A percentile compares a stretch with the other conserved stretches of the same genome.
Conservation (phyloP, 1,140 invertebrate species). For the Mactra quadrangularis region DNA sequence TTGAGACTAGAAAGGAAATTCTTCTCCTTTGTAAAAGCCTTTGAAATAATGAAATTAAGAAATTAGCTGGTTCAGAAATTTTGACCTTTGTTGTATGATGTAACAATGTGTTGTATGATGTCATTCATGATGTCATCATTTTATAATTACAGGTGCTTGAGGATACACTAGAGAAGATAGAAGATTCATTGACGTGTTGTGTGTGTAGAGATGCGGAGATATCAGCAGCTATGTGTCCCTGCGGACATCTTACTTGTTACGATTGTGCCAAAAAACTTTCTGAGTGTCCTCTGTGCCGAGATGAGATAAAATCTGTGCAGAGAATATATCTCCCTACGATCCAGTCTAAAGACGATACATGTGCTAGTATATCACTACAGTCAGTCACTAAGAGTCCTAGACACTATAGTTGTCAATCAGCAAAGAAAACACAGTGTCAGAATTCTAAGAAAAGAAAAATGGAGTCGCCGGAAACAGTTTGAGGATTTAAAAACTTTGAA, state of each 20-base stretch:
- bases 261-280: slow-evolving; percentile 91
- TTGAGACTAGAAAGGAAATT: no score
- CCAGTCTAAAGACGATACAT: slow-evolving; percentile 17
- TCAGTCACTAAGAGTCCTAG: slow-evolving; percentile 2
- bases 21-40: no score
- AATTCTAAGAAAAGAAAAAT: background rate
- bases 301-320: slow-evolving; percentile 72
- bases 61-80: no score
- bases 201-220: slow-evolving; percentile 96
- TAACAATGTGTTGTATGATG: no score
- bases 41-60: no score
- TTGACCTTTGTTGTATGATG: no score
- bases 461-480: slow-evolving; percentile 6
- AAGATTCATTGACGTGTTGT: slow-evolving; percentile 88
- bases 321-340: slow-evolving; percentile 69
- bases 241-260: slow-evolving; percentile 93
- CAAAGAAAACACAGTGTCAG: no score
- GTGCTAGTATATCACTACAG: slow-evolving; percentile 39
- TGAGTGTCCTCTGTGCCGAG: slow-evolving; percentile 92
- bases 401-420: slow-evolving; percentile 27
- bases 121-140: no score
- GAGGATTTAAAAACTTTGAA: no score
- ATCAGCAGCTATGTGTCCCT: slow-evolving; percentile 94
- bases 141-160: slow-evolving; percentile 73
- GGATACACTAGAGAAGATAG: slow-evolving; percentile 65